Conservation (phyloP, 2,797 vertebrate species). For the Oophaga sylvatica region DNA sequence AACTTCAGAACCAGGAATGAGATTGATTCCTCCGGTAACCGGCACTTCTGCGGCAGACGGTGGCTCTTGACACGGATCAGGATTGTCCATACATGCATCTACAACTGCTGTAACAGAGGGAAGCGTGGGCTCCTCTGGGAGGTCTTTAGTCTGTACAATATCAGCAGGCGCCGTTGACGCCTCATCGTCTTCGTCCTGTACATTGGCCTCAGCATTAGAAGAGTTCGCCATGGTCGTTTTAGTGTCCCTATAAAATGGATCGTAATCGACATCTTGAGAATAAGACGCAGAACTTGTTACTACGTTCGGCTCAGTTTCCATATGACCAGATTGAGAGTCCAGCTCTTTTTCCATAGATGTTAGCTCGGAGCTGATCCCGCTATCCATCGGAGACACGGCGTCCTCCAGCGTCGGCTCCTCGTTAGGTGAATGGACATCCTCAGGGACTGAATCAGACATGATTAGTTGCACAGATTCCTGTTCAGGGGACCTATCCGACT, state of each 20-base stretch:
- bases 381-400: neutral
- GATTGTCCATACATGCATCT: neutral
- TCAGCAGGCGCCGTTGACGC: neutral
- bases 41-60: conserved; percentile 60
- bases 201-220: neutral
- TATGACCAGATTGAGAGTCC: neutral
- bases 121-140: neutral
- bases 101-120: neutral
- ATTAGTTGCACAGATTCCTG: neutral
- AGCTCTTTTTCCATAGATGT: conserved; percentile 12
- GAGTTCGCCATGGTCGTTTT: neutral
- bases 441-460: neutral
- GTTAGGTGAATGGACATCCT: neutral
- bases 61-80: neutral
- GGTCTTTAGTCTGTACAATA: neutral
- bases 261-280: neutral
- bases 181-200: neutral
- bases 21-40: conserved; percentile 66
- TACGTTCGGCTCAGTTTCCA: conserved; percentile 9
- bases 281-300: neutral
- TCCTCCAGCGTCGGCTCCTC: neutral
- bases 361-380: neutral
- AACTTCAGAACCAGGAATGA: conserved; percentile 89
- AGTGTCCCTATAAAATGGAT: conserved; percentile 12
- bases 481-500: neutral